Percentiles rank a stretch among this genome's conserved stretches.
Evolutionary conservation across 2,797 vertebrate species (phyloP).

Genomic region (Dicrostonyx torquatus): DNA sequence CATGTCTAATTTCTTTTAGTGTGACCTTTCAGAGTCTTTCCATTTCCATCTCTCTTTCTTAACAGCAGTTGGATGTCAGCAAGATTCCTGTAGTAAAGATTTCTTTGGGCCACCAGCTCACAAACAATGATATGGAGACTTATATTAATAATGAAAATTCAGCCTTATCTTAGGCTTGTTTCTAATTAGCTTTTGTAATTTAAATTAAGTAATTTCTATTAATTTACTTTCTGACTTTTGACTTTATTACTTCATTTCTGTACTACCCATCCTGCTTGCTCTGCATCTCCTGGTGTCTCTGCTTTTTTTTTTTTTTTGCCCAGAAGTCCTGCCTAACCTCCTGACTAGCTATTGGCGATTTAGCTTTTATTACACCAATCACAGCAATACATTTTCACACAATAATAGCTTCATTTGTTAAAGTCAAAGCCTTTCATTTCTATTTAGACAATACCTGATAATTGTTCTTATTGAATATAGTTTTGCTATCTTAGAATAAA

Average conservation of each 20-base stretch:
- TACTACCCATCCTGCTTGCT: not conserved
- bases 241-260: not conserved
- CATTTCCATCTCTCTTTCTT: not conserved
- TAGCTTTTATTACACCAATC: not conserved
- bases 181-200: not conserved
- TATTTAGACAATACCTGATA: not conserved
- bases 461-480: not conserved
- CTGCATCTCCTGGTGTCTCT: not conserved
- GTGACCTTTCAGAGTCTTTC: constrained; percentile 32
- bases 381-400: not conserved
- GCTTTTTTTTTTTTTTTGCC: not conserved
- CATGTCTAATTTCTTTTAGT: constrained; percentile 34
- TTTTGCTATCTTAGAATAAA: not conserved
- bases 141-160: not conserved
- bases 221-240: not conserved
- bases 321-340: not conserved
- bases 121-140: not conserved
- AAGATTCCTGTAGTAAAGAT: not conserved
- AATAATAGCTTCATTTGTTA: not conserved
- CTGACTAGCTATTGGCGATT: not conserved
- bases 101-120: not conserved
- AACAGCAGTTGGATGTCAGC: constrained; percentile 43
- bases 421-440: not conserved
- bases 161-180: not conserved
- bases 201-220: not conserved